Conservation (phyloP, 2,888 invertebrate genomes). For the Nephrotoma appendiculata region DNA sequence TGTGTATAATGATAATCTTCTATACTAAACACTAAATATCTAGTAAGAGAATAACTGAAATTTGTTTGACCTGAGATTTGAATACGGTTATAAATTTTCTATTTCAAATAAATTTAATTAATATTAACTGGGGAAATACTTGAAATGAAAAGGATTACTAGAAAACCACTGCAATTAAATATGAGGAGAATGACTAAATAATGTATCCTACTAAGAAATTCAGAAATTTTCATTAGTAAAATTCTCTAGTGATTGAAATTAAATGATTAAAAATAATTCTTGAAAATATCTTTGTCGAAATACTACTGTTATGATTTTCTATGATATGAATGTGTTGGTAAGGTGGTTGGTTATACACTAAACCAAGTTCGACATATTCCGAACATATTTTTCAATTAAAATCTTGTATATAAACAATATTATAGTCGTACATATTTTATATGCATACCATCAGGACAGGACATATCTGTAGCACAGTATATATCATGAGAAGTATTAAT, state of each 20-base stretch:
- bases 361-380: background rate
- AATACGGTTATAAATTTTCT: background rate
- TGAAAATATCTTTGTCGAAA: background rate
- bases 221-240: background rate
- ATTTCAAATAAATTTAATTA: background rate
- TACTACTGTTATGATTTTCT: background rate
- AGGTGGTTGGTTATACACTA: background rate
- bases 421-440: background rate
- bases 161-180: background rate
- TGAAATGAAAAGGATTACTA: background rate
- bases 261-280: background rate
- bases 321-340: background rate
- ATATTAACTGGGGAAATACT: background rate
- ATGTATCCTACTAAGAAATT: background rate
- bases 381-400: background rate
- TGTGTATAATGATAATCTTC: too few species aligned
- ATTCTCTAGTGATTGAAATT: background rate
- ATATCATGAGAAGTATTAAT: background rate
- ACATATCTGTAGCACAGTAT: background rate
- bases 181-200: background rate
- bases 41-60: background rate
- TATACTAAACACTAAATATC: background rate
- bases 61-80: background rate
- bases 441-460: background rate
- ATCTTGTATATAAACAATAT: background rate